Evolutionary conservation across 2,888 invertebrate genomes (phyloP).

Genomic region (Drosophila robusta): DNA sequence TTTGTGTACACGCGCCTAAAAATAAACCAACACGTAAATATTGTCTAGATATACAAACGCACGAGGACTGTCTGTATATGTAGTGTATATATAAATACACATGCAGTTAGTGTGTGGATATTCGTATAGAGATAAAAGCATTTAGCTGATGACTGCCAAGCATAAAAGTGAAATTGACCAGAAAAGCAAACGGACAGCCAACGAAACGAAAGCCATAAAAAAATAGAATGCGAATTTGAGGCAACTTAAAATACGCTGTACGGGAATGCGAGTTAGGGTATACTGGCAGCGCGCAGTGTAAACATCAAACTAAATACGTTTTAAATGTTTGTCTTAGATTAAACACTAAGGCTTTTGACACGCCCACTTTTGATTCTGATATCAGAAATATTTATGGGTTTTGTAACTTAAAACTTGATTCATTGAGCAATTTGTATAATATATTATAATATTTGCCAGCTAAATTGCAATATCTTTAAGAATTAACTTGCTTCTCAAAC

Average conservation of each 20-base stretch:
- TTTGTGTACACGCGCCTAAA: constrained; percentile 67
- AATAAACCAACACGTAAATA: constrained; percentile 70
- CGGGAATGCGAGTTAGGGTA: background rate
- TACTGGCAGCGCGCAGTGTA: background rate
- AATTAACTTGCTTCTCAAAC: too few relatives aligned
- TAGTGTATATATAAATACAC: constrained; percentile 8
- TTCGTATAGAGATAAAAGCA: constrained; percentile 49
- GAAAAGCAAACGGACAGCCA: constrained; percentile 60
- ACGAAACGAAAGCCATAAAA: constrained; percentile 69
- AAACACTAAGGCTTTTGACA: too few relatives aligned
- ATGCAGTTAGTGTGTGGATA: constrained; percentile 18
- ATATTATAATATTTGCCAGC: too few relatives aligned
- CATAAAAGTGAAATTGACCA: constrained; percentile 79
- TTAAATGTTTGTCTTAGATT: too few relatives aligned
- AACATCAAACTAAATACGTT: too few relatives aligned
- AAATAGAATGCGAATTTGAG: constrained; percentile 64
- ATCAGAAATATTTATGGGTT: too few relatives aligned
- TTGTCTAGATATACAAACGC: constrained; percentile 53
- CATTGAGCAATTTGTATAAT: too few relatives aligned
- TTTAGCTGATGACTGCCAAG: constrained; percentile 73
- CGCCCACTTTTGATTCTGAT: too few relatives aligned
- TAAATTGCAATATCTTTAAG: too few relatives aligned
- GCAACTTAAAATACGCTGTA: constrained; percentile 30
- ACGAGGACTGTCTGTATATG: constrained; percentile 10
- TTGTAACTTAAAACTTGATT: too few relatives aligned